Percentiles rank a stretch among this genome's conserved stretches.
Conservation (phyloP, 1,140 invertebrate genomes). For the Heliconius eleuchia region DNA sequence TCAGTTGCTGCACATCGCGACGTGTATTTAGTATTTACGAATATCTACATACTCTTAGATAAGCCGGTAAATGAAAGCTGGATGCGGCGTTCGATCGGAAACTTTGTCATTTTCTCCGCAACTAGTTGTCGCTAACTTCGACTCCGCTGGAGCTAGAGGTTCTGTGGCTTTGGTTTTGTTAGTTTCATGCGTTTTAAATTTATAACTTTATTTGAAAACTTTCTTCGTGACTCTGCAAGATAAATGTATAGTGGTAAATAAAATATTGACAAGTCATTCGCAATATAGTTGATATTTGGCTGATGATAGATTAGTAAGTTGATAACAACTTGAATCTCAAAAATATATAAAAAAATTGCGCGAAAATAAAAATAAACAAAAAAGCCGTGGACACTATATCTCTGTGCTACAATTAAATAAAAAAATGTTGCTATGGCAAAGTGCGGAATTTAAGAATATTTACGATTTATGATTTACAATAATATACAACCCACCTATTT, state of each 20-base stretch:
- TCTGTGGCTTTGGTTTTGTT: conserved; percentile 24
- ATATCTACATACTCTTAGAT: neutral
- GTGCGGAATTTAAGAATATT: no score
- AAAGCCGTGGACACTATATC: no score
- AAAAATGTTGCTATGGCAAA: no score
- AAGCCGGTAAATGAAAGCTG: neutral
- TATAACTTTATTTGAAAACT: conserved; percentile 18
- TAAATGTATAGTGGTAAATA: neutral
- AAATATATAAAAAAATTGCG: no score
- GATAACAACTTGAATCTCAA: no score
- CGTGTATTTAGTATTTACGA: neutral
- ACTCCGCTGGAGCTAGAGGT: neutral
- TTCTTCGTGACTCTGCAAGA: neutral
- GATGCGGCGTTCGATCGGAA: conserved; percentile 2
- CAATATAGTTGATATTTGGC: neutral
- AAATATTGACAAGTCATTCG: neutral
- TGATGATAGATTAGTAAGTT: no score
- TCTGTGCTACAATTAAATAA: no score
- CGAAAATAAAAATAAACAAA: no score
- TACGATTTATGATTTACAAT: no score
- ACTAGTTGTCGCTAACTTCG: conserved; percentile 23
- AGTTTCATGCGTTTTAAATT: conserved; percentile 20
- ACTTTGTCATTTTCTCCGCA: conserved; percentile 27
- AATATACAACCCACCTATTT: no score
- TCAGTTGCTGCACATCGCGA: neutral